Base-by-base conservation (phyloP, 1,140 invertebrate genomes). In the Anoplophora glabripennis region DNA sequence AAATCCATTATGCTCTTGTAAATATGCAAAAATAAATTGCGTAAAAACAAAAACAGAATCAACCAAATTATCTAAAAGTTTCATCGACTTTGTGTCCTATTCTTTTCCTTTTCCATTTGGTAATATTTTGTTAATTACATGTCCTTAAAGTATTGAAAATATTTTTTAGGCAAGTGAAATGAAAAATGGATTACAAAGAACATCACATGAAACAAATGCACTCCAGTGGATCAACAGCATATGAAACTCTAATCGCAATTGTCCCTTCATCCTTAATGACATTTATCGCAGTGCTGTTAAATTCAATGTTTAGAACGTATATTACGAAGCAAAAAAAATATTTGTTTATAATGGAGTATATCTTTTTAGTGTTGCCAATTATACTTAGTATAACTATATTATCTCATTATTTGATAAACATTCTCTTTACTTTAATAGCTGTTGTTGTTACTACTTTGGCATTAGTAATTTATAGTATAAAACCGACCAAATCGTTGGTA, bases 231-330 rank as follows among this genome's bases (percentile, higher is more conserved):
- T n/a, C 63, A 54, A 44, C n/a, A 77, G 78, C 21, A 73, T 76
- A 17, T 9, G 80, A 81, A 64, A 75, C 77, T 18, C 54, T 80
- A 34, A 59, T 75, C n/a, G 63, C 75, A 10, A 75, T 81, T n/a
- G 10, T 81, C 17, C 80, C 80, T 40, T 75, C 70, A 49, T 61
- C 78, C 45, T 77, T 76, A 69, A 57, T 45, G 61, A 47, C 51
- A 72, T 56, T 57, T 4, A 51, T 67, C 10, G 56, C 57, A 33
- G 54, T 61, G 10, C 42, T 63, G 38, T 14, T 65, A 12, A 44
- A 61, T 28, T 28, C 21, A 28, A 5, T 28, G 5, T 28, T 28
- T 3, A 3, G 21, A n/a, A 53, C 65, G 0, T 47, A 59, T 11
- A 18, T 67, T n/a, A 12, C 40, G 10, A 37, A 3, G 9, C 44